These are phyloP conservation scores for Aphidius gifuensis DNA, from an alignment of 1,140 invertebrate genomes.

Conservation along the genomic window DNA sequence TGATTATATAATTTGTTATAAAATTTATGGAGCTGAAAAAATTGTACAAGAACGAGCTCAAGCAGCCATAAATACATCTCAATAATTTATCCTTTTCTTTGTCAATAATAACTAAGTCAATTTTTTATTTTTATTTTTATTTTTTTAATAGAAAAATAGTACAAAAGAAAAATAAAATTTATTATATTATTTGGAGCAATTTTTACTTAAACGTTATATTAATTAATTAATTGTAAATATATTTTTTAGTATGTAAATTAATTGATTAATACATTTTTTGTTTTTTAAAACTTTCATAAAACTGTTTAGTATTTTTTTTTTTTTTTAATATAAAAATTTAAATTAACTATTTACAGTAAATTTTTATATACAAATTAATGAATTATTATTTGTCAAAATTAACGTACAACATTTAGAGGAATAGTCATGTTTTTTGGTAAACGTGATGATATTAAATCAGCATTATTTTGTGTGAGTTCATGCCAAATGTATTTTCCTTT, in stretches of 20 bases:
- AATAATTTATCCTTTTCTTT: slow-evolving; percentile 16
- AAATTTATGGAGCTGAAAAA: slow-evolving; percentile 74
- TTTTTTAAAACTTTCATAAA: background rate
- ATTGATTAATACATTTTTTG: slow-evolving; percentile 1
- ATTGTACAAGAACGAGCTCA: slow-evolving; percentile 62
- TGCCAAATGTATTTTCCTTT: slow-evolving; percentile 88
- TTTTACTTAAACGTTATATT: background rate
- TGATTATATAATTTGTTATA: slow-evolving; percentile 81
- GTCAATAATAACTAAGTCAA: slow-evolving; percentile 11
- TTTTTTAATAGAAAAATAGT: background rate
- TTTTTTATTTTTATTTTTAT: slow-evolving; percentile 1
- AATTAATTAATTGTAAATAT: background rate
- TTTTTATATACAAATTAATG: background rate
- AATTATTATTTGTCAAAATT: slow-evolving; percentile 31
- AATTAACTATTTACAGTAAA: background rate
- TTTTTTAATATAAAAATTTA: background rate
- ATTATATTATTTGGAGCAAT: slow-evolving; percentile 1
- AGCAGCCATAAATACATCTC: slow-evolving; percentile 27
- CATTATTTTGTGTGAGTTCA: slow-evolving; percentile 69
- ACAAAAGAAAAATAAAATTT: background rate
- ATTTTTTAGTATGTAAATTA: background rate
- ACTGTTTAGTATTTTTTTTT: background rate
- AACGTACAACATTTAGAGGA: slow-evolving; percentile 77
- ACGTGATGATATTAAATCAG: slow-evolving; percentile 65
- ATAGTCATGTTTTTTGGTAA: slow-evolving; percentile 73